phyloP scores from a whole-genome alignment of 2,113 vertebrate genomes.

The Mungos mungo region DNA sequence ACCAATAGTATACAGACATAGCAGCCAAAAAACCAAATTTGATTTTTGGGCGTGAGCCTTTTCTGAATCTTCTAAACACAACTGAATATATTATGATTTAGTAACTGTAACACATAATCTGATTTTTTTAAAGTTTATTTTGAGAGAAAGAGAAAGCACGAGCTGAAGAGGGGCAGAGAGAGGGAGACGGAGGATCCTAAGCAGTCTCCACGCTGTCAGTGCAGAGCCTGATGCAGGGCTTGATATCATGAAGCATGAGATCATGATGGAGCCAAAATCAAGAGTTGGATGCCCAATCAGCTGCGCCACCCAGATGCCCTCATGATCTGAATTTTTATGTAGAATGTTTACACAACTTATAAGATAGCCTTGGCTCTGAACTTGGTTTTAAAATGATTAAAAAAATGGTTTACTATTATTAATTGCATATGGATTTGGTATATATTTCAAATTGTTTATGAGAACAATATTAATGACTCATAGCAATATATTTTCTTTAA shows the following conservation, averaged over 20 bases:
- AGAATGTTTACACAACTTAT: background rate
- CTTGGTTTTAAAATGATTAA: background rate
- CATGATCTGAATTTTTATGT: background rate
- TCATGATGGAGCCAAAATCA: too few species aligned
- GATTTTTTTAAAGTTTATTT: background rate
- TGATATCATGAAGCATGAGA: too few species aligned
- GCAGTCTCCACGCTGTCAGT: too few species aligned
- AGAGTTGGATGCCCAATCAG: too few species aligned
- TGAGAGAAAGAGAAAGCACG: too few species aligned
- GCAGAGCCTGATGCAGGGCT: too few species aligned
- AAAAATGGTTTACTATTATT: conserved; percentile 18
- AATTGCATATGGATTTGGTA: conserved; percentile 3
- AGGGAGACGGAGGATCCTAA: too few species aligned
- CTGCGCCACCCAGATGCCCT: too few species aligned
- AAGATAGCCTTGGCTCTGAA: background rate
- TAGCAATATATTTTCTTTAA: background rate
- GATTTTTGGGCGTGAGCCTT: background rate
- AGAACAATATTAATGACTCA: background rate
- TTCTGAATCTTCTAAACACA: conserved; percentile 18
- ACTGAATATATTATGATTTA: conserved; percentile 2
- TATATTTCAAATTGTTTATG: conserved; percentile 30
- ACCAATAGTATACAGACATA: conserved; percentile 68
- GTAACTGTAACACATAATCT: background rate
- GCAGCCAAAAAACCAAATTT: background rate
- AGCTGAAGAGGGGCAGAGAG: too few species aligned